Conservation (phyloP, 35 echinoderm and acorn worm genomes). For the Ptychodera flava region DNA sequence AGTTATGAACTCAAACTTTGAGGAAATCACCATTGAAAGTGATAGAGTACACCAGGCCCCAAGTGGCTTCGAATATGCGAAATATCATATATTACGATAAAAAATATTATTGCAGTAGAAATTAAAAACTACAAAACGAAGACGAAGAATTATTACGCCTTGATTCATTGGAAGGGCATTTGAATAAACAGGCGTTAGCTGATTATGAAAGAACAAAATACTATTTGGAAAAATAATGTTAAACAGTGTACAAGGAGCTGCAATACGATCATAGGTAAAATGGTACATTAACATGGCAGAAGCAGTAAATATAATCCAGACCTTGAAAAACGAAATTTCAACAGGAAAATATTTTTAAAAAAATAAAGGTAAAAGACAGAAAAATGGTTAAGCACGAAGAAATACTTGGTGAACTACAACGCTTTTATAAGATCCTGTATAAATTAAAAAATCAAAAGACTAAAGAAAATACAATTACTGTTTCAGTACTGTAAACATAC, state of each 20-base stretch:
- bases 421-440: conserved; percentile 25
- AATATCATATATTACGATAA: not conserved
- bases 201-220: not conserved
- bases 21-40: not conserved
- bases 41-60: not conserved
- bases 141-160: not conserved
- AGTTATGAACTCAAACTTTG: not conserved
- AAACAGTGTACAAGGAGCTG: not conserved
- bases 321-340: conserved; percentile 12
- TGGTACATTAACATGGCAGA: conserved; percentile 3
- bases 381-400: not conserved
- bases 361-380: conserved; percentile 9
- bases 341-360: conserved; percentile 2
- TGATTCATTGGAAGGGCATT: not conserved
- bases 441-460: not conserved
- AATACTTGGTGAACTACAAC: conserved; percentile 4
- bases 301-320: not conserved
- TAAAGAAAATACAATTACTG: not conserved
- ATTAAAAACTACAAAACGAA: not conserved
- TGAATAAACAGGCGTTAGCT: not conserved
- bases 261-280: not conserved
- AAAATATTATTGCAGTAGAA: not conserved
- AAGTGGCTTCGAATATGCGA: not conserved
- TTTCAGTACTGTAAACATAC: not conserved
- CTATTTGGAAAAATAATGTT: not conserved